phyloP scores from a whole-genome alignment of 1,140 invertebrate genomes.

The Stenopsyche tienmushanensis region DNA sequence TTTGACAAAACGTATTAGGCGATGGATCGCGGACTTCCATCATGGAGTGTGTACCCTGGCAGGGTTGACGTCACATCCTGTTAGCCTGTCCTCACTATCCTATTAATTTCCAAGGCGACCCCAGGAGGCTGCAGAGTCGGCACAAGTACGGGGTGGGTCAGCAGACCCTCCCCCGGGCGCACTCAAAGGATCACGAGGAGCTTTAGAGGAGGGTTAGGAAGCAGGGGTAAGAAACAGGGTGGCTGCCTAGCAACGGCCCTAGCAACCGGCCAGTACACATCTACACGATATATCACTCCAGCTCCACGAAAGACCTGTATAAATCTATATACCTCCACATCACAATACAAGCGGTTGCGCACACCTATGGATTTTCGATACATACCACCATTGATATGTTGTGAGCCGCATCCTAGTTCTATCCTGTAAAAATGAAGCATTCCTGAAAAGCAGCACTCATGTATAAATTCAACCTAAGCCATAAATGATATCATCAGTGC shows the following conservation, averaged over 20 bases:
- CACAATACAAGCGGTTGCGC: slow-evolving; percentile 28
- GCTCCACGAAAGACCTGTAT: too few species aligned
- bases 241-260: slow-evolving; percentile 40
- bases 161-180: slow-evolving; percentile 21
- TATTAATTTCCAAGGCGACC: slow-evolving; percentile 12
- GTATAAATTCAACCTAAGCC: too few species aligned
- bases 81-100: slow-evolving; percentile 7
- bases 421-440: too few species aligned
- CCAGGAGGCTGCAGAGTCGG: background rate
- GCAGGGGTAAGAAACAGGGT: slow-evolving; percentile 16
- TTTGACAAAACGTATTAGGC: too few species aligned
- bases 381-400: background rate
- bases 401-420: too few species aligned
- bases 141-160: slow-evolving; percentile 27
- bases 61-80: slow-evolving; percentile 9
- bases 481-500: too few species aligned
- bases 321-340: slow-evolving; percentile 13
- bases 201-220: slow-evolving; percentile 11
- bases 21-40: too few species aligned
- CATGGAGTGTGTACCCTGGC: too few species aligned
- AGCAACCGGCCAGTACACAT: slow-evolving; percentile 38
- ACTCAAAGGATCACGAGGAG: slow-evolving; percentile 20
- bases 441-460: too few species aligned
- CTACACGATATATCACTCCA: slow-evolving; percentile 36
- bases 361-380: slow-evolving; percentile 31